Base-by-base conservation (phyloP, 2,797 vertebrate species). In the Scarus forsteni region DNA sequence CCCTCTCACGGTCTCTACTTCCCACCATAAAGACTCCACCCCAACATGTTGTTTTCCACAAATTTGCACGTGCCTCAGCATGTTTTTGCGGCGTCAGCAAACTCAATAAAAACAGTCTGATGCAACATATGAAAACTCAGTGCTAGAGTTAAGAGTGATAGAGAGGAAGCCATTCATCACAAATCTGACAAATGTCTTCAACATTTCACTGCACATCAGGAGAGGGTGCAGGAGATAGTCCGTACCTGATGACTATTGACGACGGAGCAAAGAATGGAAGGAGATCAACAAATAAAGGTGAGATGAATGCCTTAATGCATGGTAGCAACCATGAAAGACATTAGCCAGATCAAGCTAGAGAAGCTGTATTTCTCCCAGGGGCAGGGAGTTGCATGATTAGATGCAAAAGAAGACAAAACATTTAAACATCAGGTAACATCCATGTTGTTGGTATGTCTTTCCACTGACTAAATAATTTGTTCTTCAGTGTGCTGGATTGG, bases 51-150 rank as follows among this genome's bases (percentile, higher is more conserved):
- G 27, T 64, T 12, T 50, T 58, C 62, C 2, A 11, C 1, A 10
- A 42, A 8, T 9, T n/a, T 9, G 13, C n/a, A 40, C 16, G 49
- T 9, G 3, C 42, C 13, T 8, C 8, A 7, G 10, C 16, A 39
- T 72, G 11, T 27, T n/a, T 64, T 51, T 58, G 75, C 67, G 34
- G 35, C 51, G 9, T 81, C 76, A 84, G 79, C 79, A 75, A 45
- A n/a, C 9, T 40, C 11, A 40, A 48, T 18, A 72, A 35, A n/a
- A 52, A 35, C 11, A 0, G 10, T 59, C 44, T 40, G 9, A 42
- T 44, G 42, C 48, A 46, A 16, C 40, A 53, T 19, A 55, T 27
- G 42, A n/a, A 19, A 44, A 69, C 36, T 10, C 15, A 38, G 50
- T n/a, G 11, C 3, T 6, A 15, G 15, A 34, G 42, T 34, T 36